Evolutionary conservation across 2,797 vertebrate species (phyloP).

Genomic region (Acestrorhynchus altus): DNA sequence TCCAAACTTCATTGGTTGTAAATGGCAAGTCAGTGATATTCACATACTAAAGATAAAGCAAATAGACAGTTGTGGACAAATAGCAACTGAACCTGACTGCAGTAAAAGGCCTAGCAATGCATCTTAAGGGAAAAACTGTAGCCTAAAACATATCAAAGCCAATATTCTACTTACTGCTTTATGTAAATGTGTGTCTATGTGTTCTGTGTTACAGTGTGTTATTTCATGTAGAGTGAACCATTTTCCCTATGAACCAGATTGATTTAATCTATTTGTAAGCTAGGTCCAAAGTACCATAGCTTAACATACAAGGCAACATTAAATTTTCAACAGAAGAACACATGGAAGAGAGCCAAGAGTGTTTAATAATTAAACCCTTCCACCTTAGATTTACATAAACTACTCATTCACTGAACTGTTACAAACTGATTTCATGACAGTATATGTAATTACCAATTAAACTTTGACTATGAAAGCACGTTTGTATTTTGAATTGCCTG

Average conservation of each 20-base stretch:
- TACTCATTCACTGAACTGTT: background rate
- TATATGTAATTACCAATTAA: background rate
- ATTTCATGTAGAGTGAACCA: background rate
- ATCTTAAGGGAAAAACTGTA: too few species aligned
- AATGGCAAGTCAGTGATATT: too few species aligned
- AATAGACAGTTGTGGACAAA: too few species aligned
- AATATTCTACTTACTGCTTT: too few species aligned
- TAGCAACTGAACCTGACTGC: too few species aligned
- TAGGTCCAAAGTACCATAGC: conserved; percentile 10
- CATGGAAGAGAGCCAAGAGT: background rate
- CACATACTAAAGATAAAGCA: too few species aligned
- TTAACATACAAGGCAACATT: background rate
- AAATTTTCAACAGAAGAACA: background rate
- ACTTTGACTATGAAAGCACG: too few species aligned
- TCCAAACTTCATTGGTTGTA: too few species aligned
- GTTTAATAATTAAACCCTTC: conserved; percentile 10
- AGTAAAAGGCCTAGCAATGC: too few species aligned
- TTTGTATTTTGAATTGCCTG: too few species aligned
- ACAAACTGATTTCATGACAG: background rate
- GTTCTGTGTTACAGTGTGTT: background rate
- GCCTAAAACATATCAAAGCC: too few species aligned
- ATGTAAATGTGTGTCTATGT: background rate
- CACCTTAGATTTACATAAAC: background rate
- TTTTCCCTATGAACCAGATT: background rate
- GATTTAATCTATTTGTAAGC: background rate